Conservation (phyloP, 2,797 vertebrate species). For the Microhierax caerulescens region DNA sequence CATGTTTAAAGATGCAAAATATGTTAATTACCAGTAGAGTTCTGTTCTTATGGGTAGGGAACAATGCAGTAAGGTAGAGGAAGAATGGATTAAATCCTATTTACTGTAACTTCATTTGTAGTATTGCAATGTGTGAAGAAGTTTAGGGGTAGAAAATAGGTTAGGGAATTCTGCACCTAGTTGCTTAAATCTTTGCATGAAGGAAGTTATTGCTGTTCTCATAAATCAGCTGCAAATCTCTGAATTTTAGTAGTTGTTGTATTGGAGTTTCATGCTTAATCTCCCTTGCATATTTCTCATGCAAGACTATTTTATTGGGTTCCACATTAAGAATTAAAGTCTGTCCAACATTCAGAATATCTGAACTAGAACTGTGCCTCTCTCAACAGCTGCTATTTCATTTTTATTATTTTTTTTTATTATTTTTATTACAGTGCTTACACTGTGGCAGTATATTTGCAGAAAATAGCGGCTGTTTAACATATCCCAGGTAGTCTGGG, state of each 20-base stretch:
- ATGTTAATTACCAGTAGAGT: background rate
- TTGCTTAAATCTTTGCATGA: background rate
- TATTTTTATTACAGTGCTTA: background rate
- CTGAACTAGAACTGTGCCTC: background rate
- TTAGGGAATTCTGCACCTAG: background rate
- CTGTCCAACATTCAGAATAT: background rate
- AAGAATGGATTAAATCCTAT: background rate
- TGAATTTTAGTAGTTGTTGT: background rate
- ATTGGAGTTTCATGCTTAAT: background rate
- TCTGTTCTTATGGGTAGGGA: background rate
- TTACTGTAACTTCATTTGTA: background rate
- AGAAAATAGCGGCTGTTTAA: background rate
- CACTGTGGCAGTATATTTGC: background rate
- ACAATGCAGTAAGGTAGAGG: background rate
- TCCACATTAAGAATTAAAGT: background rate
- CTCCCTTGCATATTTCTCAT: background rate
- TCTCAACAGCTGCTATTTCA: background rate
- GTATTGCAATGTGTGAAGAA: background rate
- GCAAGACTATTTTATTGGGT: background rate
- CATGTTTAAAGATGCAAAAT: background rate
- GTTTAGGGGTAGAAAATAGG: background rate
- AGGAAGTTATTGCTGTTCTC: background rate
- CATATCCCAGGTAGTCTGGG: background rate
- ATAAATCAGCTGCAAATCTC: background rate
- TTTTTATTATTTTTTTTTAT: background rate